Percentiles rank a stretch among this genome's conserved stretches.
These are phyloP conservation scores for Sebastes variabilis DNA, from an alignment of 2,797 vertebrate species.

Conservation along the genomic window DNA sequence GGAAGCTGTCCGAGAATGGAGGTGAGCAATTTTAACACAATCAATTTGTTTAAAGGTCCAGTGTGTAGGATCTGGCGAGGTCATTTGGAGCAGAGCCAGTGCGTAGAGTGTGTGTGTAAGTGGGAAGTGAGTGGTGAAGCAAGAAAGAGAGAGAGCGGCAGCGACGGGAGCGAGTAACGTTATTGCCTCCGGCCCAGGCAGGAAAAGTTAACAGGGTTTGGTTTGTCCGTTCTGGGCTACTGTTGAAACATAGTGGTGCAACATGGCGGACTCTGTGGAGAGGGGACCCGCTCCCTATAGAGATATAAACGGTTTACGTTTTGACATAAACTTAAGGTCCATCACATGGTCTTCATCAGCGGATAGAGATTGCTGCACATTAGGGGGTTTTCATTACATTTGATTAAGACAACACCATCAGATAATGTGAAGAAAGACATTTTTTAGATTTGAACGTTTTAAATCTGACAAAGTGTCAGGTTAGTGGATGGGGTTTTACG, in stretches of 20 bases:
- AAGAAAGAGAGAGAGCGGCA: no score
- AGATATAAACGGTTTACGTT: neutral
- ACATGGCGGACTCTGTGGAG: no score
- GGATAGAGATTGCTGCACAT: neutral
- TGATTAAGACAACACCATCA: neutral
- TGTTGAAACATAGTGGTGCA: no score
- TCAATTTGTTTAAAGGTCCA: neutral
- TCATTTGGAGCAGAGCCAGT: no score
- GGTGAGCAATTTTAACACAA: constrained; percentile 76
- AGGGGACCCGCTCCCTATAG: no score
- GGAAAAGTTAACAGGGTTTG: no score
- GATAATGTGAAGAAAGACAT: neutral
- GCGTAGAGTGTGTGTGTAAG: no score
- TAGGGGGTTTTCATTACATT: neutral
- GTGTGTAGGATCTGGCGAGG: no score
- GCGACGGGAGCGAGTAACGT: accelerated
- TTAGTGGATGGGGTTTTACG: neutral
- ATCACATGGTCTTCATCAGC: neutral
- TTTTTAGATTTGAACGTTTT: neutral
- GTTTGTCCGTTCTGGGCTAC: no score
- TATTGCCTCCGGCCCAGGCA: no score
- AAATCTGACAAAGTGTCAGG: neutral
- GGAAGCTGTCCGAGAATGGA: constrained; percentile 95
- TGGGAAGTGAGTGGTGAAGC: no score
- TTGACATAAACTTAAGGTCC: neutral